phyloP scores from a whole-genome alignment of 2,113 vertebrate species.

The Limanda limanda region DNA sequence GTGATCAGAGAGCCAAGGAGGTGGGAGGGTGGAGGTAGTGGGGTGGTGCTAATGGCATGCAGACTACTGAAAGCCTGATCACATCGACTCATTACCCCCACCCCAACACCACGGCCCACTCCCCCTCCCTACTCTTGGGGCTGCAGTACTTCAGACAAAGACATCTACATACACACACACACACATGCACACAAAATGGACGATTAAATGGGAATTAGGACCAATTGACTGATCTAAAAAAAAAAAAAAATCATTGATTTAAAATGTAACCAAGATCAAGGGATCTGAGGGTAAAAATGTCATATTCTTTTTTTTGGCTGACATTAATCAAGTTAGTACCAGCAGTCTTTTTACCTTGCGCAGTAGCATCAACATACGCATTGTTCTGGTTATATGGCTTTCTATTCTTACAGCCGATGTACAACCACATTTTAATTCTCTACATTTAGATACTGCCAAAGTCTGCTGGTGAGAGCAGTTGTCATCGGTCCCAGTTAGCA shows the following conservation, averaged over 20 bases:
- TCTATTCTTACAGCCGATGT: too few relatives aligned
- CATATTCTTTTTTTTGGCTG: too few relatives aligned
- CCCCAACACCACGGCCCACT: slow-evolving; percentile 31
- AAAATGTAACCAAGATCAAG: not conserved
- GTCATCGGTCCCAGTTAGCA: too few relatives aligned
- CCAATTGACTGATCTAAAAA: not conserved
- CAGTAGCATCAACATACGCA: too few relatives aligned
- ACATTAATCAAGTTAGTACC: too few relatives aligned
- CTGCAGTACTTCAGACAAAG: slow-evolving; percentile 72
- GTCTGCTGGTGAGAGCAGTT: too few relatives aligned
- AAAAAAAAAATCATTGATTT: not conserved
- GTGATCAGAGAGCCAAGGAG: slow-evolving; percentile 32
- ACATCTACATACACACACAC: slow-evolving; percentile 33
- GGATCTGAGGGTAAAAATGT: not conserved
- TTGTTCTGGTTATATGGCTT: too few relatives aligned
- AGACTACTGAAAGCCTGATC: slow-evolving; percentile 64
- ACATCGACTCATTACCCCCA: slow-evolving; percentile 60
- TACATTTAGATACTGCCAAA: too few relatives aligned
- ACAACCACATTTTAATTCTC: too few relatives aligned
- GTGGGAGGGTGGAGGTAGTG: slow-evolving; percentile 24
- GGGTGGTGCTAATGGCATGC: slow-evolving; percentile 60
- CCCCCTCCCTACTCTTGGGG: slow-evolving; percentile 29
- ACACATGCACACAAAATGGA: not conserved
- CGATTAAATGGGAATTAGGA: not conserved
- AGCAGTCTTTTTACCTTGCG: too few relatives aligned